Evolutionary conservation across 2,888 invertebrate species (phyloP).

Genomic region (Fragum fragum): DNA sequence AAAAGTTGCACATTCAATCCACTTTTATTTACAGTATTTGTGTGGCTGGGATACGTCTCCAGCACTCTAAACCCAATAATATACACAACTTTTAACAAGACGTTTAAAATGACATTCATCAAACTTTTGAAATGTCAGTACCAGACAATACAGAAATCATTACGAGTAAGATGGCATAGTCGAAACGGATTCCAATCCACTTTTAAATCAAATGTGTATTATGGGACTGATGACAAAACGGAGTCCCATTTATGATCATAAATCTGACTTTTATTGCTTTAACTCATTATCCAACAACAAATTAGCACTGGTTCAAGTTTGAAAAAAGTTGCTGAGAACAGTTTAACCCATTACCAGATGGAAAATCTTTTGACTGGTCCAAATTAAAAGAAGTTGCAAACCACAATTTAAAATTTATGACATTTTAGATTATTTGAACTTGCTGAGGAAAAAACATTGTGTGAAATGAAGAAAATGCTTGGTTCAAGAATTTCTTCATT

Average conservation of each 20-base stretch:
- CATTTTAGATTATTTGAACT: too few relatives aligned
- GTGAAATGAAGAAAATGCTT: too few relatives aligned
- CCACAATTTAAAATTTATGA: too few relatives aligned
- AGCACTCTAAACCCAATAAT: conserved; percentile 87
- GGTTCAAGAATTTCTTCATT: too few relatives aligned
- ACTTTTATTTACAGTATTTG: conserved; percentile 82
- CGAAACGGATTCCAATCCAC: conserved; percentile 63
- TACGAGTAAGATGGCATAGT: conserved; percentile 71
- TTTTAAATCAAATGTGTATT: conserved; percentile 58
- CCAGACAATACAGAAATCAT: conserved; percentile 73
- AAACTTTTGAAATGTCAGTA: conserved; percentile 83
- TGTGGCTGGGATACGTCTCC: conserved; percentile 86
- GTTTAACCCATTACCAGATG: too few relatives aligned
- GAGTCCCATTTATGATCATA: conserved; percentile 57
- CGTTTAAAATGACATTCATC: conserved; percentile 85
- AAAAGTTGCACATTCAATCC: conserved; percentile 91
- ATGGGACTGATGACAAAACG: conserved; percentile 46
- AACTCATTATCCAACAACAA: too few relatives aligned
- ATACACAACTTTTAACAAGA: conserved; percentile 87
- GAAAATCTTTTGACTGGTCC: too few relatives aligned
- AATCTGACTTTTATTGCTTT: too few relatives aligned
- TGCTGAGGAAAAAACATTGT: too few relatives aligned
- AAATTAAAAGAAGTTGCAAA: too few relatives aligned
- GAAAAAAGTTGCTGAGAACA: too few relatives aligned
- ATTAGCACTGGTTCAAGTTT: too few relatives aligned